Evolutionary conservation across 2,113 vertebrate genomes (phyloP).

Genomic region (Nothobranchius furzeri): DNA sequence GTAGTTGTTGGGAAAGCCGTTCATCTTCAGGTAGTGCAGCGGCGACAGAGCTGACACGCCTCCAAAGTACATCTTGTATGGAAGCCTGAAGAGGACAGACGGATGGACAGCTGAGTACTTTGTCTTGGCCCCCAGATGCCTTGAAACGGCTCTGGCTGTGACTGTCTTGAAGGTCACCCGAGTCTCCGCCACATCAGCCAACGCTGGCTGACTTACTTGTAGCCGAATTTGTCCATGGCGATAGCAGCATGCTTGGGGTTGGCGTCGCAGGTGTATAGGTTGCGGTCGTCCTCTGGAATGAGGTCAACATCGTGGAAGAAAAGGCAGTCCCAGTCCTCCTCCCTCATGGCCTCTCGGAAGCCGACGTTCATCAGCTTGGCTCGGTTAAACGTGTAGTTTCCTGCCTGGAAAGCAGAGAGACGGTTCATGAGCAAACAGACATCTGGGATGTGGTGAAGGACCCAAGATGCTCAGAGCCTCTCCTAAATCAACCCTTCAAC

Average conservation of each 20-base stretch:
- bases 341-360: slow-evolving; percentile 86
- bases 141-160: too few relatives aligned
- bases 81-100: slow-evolving; percentile 70
- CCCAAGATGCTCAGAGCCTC: too few relatives aligned
- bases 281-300: slow-evolving; percentile 84
- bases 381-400: slow-evolving; percentile 80
- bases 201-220: slow-evolving; percentile 70
- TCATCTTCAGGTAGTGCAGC: slow-evolving; percentile 84
- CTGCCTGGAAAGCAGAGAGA: slow-evolving; percentile 62
- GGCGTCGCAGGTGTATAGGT: slow-evolving; percentile 78
- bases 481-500: too few relatives aligned
- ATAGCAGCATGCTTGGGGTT: slow-evolving; percentile 83
- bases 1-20: slow-evolving; percentile 84
- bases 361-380: slow-evolving; percentile 84
- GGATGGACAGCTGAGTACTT: background rate
- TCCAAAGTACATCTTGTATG: slow-evolving; percentile 82
- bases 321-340: slow-evolving; percentile 85
- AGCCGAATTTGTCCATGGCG: slow-evolving; percentile 87
- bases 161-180: too few relatives aligned
- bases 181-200: too few relatives aligned
- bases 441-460: too few relatives aligned
- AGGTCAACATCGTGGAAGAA: slow-evolving; percentile 87
- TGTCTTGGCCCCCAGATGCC: too few relatives aligned
- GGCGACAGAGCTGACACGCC: slow-evolving; percentile 82
- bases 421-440: too few relatives aligned